Evolutionary conservation across 2,797 vertebrate genomes (phyloP), one percentile per base, ranked within the genome.

Genomic region (Microctenopoma steveboyesi): DNA sequence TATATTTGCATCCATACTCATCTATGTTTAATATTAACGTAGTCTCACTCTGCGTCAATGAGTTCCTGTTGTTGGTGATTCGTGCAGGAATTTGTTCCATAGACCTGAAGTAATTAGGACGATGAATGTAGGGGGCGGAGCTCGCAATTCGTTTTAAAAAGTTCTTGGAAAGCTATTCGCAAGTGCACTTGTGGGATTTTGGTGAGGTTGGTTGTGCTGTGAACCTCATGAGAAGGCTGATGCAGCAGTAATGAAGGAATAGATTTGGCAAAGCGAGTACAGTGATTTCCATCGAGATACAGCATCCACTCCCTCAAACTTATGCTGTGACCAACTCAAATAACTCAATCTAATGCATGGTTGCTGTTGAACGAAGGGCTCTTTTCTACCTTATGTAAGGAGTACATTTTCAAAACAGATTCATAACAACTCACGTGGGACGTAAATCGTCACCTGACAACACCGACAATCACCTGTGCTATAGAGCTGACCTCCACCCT

Each of bases 81-180:
- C 45, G 18, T 42, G 35, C 52, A 53, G 37, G 48, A 72, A 58
- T 69, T 83, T 48, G 37, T 76, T 71, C 59, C 13, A 58, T 69
- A 73, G 55, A 72, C 64, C 59, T 57, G 50, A 68, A 77, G 67
- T 76, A 78, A 85, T 88, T 89, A 81, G 78, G 84, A 72, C 14
- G 45, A 22, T 22, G 53, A 77, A 59, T 81, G 79, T 39, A 59
- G 55, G 48, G 27, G 64, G 48, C 5, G 13, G 16, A 39, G 66
- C 67, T 78, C 39, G 12, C 56, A 43, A 47, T 78, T 78, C 79
- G 78, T 76, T 81, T 74, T 62, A 66, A 76, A 75, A 86, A 85
- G 73, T 88, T 84, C 85, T 82, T 65, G 43, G 67, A 48, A 54
- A 18, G 84, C 82, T 60, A 27, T 86, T 88, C 79, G 68, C 68